phyloP scores from a whole-genome alignment of 1,140 invertebrate genomes.

The Zaprionus nigranus region DNA sequence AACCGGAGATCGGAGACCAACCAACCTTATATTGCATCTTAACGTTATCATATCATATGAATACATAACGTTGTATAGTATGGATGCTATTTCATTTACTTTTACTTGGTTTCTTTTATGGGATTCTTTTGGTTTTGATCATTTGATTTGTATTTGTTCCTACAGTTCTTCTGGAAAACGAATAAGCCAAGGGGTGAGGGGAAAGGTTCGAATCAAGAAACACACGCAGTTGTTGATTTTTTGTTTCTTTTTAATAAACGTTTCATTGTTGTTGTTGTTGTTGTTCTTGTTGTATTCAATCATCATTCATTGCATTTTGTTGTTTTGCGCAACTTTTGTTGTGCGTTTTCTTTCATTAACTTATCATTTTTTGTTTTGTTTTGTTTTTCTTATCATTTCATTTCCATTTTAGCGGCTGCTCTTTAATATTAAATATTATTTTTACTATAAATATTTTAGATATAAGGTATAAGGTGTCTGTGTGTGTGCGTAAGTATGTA shows the following conservation, averaged over 20 bases:
- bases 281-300: conserved; percentile 63
- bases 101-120: background rate
- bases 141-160: conserved; percentile 1
- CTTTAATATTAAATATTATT: conserved; percentile 78
- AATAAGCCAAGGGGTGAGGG: conserved; percentile 15
- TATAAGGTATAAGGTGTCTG: conserved; percentile 55
- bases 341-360: conserved; percentile 16
- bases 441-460: conserved; percentile 76
- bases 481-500: conserved; percentile 41
- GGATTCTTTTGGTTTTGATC: background rate
- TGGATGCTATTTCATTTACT: background rate
- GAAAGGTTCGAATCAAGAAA: conserved; percentile 55
- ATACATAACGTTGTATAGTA: background rate
- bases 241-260: conserved; percentile 70
- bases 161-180: conserved; percentile 41
- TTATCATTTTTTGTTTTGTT: conserved; percentile 48
- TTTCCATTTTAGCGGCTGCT: conserved; percentile 26
- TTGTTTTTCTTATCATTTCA: conserved; percentile 48
- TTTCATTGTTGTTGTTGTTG: conserved; percentile 51
- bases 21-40: conserved; percentile 29
- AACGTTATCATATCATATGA: background rate
- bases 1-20: conserved; percentile 16
- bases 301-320: conserved; percentile 64
- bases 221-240: conserved; percentile 53
- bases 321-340: conserved; percentile 51